Base-by-base conservation (phyloP, 1,140 invertebrate genomes). In the Chrysopa pallens region DNA sequence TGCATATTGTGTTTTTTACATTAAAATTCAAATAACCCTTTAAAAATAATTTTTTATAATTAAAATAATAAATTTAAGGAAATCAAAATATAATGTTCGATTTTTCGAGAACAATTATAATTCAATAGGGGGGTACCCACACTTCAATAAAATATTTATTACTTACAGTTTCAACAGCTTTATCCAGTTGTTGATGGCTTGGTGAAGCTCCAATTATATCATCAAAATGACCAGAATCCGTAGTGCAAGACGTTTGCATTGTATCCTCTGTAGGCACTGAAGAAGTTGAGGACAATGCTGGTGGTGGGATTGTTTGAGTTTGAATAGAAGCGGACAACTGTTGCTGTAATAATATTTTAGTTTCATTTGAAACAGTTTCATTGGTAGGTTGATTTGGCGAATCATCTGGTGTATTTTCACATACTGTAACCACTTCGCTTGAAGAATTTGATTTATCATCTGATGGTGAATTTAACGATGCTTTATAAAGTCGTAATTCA, bases 171-270 rank as follows among this genome's bases (percentile, higher is more conserved):
- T 23, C 17, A 23, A 23, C 17, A 23, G 17, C 17, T 23, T 23
- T 23, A 23, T 23, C 17, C 17, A n/a, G 13, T 42, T 41, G 6
- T 7, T 43, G 8, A 45, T 42, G 11, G 35, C 41, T 1, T 27
- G 27, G 43, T 9, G 1, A 36, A 37, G 12, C 9, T 42, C 8
- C 8, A 11, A 12, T 6, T 6, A 33, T 64, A 61, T 88, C 83
- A 59, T 87, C 84, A 62, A 82, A 86, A 62, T 86, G 80, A 7
- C 84, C 84, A 4, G 84, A 87, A 61, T 88, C 84, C 12, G 81
- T 76, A 23, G 17, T 23, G 50, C 83, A 74, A 4, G 83, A 87
- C 33, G 67, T 68, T 52, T 73, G 73, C 68, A 76, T 72, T 55
- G 74, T 57, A 53, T 46, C 59, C 57, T 23, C 59, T 59, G 56